Evolutionary conservation across 1,140 invertebrate genomes (phyloP), one percentile per base, ranked within the genome.

Genomic region (Drosophila guanche): DNA sequence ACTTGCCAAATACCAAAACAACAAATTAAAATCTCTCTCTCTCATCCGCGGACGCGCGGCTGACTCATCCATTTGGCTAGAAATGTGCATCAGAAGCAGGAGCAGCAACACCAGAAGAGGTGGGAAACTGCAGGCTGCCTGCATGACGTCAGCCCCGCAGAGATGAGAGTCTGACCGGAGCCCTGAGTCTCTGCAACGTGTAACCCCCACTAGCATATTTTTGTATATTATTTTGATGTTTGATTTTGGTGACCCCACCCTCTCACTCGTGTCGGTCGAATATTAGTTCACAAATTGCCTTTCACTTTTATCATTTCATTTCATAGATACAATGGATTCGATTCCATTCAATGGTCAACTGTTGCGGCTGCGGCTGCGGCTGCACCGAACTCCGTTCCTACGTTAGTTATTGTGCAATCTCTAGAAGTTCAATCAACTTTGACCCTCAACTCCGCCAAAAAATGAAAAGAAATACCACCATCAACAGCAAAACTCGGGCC

Each of bases 1-100:
- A 67, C 62, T 67, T 68, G 62, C 62, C 65, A 67, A 68, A 68
- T 62, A 67, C 42, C 62, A 68, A 68, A 68, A 54, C 61, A 67
- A 54, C 61, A 67, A 66, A 68, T 66, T 27, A 47, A 55, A 33
- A 40, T 61, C 33, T 51, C 48, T 5, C 22, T 55, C 25, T 1
- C 6, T 42, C 41, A 54, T 41, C 50, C 12, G 51, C 40, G 29
- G 23, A 29, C 27, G 14, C 37, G 22, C 33, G 10, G 33, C 51
- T 68, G 65, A 68, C 20, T 68, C 65, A 68, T 41, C 25, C 50
- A 4, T 33, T 5, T 43, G n/a, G 50, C 65, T 48, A 42, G 42
- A 69, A 42, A 69, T 56, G 50, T 20, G 25, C 23, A 57, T 42
- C 22, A 55, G 27, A 46, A 68, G 66, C 66, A 69, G 62, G 62